Conservation (phyloP, 1,140 invertebrate species). For the Psilanteris sp. region DNA sequence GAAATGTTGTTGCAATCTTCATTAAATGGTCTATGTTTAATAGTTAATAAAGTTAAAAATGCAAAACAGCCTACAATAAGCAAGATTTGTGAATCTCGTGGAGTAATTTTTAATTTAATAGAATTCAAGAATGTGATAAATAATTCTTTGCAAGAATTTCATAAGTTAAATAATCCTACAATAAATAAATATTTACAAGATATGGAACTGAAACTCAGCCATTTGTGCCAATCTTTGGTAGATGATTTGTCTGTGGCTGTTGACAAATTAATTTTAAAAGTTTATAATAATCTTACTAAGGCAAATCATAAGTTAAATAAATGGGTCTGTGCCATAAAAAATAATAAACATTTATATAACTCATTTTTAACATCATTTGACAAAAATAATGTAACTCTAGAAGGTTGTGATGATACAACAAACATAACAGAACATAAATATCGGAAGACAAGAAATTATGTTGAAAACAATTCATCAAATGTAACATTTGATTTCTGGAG, state of each 20-base stretch:
- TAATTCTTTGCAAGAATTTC: constrained; percentile 28
- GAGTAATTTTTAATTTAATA: constrained; percentile 33
- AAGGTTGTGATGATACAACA: constrained; percentile 18
- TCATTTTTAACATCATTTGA: constrained; percentile 35
- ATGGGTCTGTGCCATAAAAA: constrained; percentile 32
- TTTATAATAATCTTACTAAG: constrained; percentile 37
- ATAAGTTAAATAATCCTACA: constrained; percentile 26
- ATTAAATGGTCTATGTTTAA: constrained; percentile 35
- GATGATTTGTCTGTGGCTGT: constrained; percentile 32
- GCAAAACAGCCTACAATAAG: constrained; percentile 18
- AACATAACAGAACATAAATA: constrained; percentile 7
- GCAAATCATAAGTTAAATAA: constrained; percentile 41
- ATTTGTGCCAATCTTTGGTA: constrained; percentile 29
- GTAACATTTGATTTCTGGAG: constrained; percentile 34
- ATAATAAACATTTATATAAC: constrained; percentile 37
- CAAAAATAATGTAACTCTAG: constrained; percentile 33
- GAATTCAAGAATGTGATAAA: constrained; percentile 35
- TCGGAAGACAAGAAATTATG: constrained; percentile 16
- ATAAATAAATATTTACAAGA: constrained; percentile 27
- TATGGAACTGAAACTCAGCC: constrained; percentile 33
- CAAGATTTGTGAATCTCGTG: constrained; percentile 36
- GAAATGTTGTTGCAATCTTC: constrained; percentile 32
- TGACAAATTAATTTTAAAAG: constrained; percentile 35
- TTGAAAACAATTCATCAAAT: constrained; percentile 29
- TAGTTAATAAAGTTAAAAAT: constrained; percentile 23